These are phyloP conservation scores for Torymus texanus DNA, from an alignment of 2,888 invertebrate genomes.

Conservation along the genomic window DNA sequence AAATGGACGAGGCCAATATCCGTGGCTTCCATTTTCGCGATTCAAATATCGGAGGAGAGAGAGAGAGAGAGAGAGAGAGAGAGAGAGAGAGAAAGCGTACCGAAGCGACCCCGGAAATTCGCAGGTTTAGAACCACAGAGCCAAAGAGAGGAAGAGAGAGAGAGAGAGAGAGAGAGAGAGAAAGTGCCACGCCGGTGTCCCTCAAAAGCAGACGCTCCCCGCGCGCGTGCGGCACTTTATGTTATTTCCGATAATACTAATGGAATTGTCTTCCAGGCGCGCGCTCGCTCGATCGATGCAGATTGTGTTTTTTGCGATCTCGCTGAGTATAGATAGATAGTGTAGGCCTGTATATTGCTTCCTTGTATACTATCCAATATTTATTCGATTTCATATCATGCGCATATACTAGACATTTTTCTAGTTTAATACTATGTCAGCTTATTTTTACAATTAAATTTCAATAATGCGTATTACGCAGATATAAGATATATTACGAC, in stretches of 20 bases:
- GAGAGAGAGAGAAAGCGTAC: not conserved
- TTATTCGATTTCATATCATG: too few species aligned
- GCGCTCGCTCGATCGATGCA: slow-evolving; percentile 6
- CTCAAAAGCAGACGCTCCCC: not conserved
- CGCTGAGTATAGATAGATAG: too few species aligned
- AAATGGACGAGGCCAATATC: slow-evolving; percentile 53
- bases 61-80: not conserved
- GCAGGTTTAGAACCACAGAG: slow-evolving; percentile 3
- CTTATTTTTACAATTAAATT: too few species aligned
- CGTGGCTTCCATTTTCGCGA: slow-evolving; percentile 39
- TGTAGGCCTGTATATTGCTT: too few species aligned
- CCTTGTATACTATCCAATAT: too few species aligned
- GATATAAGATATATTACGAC: too few species aligned
- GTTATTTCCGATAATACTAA: slow-evolving; percentile 20
- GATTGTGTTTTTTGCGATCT: not conserved
- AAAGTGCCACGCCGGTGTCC: too few species aligned
- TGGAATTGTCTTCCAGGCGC: not conserved
- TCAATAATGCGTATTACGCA: too few species aligned
- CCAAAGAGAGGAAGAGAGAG: too few species aligned
- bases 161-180: too few species aligned
- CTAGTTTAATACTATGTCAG: too few species aligned
- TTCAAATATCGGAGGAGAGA: slow-evolving; percentile 36
- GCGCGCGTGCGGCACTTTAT: not conserved
- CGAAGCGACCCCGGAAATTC: slow-evolving; percentile 6
- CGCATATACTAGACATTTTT: too few species aligned